Evolutionary conservation across 2,888 invertebrate species (phyloP), one percentile per base, ranked within the genome.

Genomic region (Pycnomerus fuliginosus): DNA sequence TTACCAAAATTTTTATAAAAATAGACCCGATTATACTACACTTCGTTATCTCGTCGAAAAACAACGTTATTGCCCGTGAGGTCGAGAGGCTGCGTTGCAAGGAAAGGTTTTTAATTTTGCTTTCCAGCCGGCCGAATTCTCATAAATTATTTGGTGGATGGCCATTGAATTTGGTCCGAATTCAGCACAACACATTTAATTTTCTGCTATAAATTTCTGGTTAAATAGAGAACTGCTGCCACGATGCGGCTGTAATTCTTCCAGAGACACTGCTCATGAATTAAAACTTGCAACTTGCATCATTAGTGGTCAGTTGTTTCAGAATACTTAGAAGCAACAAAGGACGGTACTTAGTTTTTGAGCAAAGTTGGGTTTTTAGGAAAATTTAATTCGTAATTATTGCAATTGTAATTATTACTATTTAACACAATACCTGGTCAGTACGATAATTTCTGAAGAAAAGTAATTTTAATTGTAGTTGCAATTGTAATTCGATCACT

Each of bases 131-230:
- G 45, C n/a, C 50, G 39, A 50, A 44, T 40, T 41, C 41, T 46
- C 49, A 52, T 56, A 53, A 56, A 56, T 56, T 56, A 48, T 53
- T 47, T 38, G 36, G 50, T 36, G 31, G 25, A 32, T 17, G 14
- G 32, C 51, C 48, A 53, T 48, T 53, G 50, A 49, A 52, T 56
- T 48, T 50, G 39, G 44, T 23, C 37, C 43, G 48, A 55, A 51
- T 55, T 45, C 48, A 52, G 47, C 53, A 46, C 53, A 50, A 51
- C 44, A 46, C 50, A 49, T 56, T 56, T 56, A 52, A 56, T 56
- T 56, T 56, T 51, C 47, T 37, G 50, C 50, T 36, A 53, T 56
- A 56, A 52, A 56, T 56, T 52, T 43, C 48, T 38, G 40, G 47
- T 47, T 53, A 53, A 55, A 55, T 50, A 44, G 52, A 48, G 36